Evolutionary conservation across 2,888 invertebrate species (phyloP).

Genomic region (Troides oblongomaculatus): DNA sequence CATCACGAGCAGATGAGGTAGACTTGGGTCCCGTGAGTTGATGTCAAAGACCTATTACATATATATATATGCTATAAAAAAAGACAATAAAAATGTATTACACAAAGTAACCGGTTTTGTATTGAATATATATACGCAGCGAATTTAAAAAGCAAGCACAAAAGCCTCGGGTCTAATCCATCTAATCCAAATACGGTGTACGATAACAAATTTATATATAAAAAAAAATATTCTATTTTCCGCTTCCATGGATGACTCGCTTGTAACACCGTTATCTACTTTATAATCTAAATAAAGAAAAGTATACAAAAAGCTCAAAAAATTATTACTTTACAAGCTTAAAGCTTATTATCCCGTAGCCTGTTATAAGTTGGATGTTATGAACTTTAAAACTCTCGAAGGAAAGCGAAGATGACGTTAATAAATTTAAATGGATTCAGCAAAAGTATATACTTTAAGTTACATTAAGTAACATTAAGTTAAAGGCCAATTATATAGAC

Average conservation of each 20-base stretch:
- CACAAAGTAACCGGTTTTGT: too few species aligned
- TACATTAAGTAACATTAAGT: too few species aligned
- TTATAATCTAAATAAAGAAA: background rate
- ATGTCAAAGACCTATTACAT: too few species aligned
- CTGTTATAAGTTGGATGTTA: background rate
- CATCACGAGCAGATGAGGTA: too few species aligned
- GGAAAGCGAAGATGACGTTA: background rate
- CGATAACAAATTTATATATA: background rate
- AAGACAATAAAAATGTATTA: too few species aligned
- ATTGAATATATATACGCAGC: background rate
- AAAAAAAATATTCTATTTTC: background rate
- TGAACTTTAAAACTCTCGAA: background rate
- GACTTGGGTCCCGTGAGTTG: too few species aligned
- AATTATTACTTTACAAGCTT: background rate
- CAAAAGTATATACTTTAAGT: background rate
- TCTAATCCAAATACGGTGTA: background rate
- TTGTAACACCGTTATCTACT: background rate
- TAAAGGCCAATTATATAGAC: too few species aligned
- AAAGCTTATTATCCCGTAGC: slow-evolving; percentile 4
- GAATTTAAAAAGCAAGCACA: background rate
- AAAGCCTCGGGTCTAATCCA: background rate
- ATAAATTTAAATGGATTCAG: background rate
- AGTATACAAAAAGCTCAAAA: background rate
- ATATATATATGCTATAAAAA: too few species aligned
- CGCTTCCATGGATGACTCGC: background rate